phyloP scores from a whole-genome alignment of 2,113 vertebrate species.

The Phocoena phocoena region DNA sequence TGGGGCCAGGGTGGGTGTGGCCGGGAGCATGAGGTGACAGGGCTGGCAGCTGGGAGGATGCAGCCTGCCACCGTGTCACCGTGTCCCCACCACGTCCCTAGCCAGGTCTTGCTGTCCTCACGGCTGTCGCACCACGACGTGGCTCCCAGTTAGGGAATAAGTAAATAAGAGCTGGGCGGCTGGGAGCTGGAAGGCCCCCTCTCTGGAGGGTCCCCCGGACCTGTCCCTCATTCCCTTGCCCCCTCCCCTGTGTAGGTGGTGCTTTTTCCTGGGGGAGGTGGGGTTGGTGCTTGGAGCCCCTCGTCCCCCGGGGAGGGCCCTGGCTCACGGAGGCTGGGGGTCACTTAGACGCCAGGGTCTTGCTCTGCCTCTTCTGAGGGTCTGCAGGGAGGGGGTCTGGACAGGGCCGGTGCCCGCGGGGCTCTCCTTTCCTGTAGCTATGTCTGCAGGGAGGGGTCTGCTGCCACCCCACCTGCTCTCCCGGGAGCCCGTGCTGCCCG shows the following conservation, averaged over 20 bases:
- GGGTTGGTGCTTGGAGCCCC: neutral
- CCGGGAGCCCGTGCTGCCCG: fast-evolving
- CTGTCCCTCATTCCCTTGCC: neutral
- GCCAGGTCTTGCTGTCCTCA: neutral
- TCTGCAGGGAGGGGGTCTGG: too few relatives aligned
- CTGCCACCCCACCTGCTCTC: neutral
- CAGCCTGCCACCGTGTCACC: fast-evolving
- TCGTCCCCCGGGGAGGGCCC: neutral
- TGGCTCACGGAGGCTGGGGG: neutral
- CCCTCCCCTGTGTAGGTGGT: neutral
- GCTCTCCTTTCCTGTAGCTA: too few relatives aligned
- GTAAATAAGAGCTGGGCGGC: fast-evolving
- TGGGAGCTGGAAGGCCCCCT: neutral
- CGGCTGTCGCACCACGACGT: fast-evolving
- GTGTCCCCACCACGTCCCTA: fast-evolving
- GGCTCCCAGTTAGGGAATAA: neutral
- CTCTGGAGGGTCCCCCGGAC: neutral
- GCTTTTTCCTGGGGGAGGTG: neutral
- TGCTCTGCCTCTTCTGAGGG: neutral
- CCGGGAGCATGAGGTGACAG: fast-evolving
- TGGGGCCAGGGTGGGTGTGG: neutral
- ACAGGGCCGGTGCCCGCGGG: fast-evolving
- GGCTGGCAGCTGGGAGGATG: fast-evolving
- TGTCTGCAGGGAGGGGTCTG: fast-evolving
- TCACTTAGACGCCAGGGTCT: neutral